phyloP scores from a whole-genome alignment of 2,113 vertebrate genomes.

The Glaucidium brasilianum region DNA sequence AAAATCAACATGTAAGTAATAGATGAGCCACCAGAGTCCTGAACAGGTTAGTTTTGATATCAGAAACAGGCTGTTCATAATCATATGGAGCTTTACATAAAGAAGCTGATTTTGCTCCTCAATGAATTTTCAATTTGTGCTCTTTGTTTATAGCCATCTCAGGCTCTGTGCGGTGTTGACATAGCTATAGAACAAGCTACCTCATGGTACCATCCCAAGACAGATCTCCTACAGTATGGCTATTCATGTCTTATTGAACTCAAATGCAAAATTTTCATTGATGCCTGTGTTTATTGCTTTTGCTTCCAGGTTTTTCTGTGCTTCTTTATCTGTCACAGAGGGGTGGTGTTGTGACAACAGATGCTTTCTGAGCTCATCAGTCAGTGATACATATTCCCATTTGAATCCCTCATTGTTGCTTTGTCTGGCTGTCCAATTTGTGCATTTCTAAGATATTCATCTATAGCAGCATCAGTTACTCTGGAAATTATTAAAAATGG shows the following conservation, averaged over 20 bases:
- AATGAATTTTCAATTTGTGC: background rate
- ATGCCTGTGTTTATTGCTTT: background rate
- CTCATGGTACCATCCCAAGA: background rate
- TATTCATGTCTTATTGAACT: background rate
- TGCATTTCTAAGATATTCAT: background rate
- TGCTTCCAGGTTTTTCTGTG: background rate
- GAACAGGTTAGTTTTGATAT: background rate
- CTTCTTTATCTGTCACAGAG: background rate
- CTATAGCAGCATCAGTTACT: background rate
- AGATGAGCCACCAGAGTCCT: background rate
- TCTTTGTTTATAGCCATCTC: background rate
- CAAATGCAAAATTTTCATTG: background rate
- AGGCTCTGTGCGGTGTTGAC: background rate
- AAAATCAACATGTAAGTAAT: background rate
- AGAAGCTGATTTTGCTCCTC: background rate
- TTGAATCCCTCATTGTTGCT: background rate
- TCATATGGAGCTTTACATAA: background rate
- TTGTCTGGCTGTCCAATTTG: background rate
- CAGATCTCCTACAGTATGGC: background rate
- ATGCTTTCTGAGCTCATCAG: slow-evolving; percentile 5
- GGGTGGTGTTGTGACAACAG: background rate
- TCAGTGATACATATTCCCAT: background rate
- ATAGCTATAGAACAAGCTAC: background rate
- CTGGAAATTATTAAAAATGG: background rate
- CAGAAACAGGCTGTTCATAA: background rate